Conservation (phyloP, 2,797 vertebrate genomes). For the Sphenopsis melanotis region DNA sequence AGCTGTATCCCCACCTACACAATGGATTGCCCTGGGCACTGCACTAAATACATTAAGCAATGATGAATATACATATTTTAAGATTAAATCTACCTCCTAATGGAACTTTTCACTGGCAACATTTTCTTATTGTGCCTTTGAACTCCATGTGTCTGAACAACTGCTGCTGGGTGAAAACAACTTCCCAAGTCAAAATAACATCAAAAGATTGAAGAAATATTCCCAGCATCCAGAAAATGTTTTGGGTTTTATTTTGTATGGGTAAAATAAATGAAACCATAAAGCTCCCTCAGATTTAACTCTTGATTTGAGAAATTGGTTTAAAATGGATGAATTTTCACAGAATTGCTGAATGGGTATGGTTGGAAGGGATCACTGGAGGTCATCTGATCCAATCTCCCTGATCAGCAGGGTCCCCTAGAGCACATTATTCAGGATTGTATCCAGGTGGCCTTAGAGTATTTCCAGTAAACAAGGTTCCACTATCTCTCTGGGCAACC, state of each 20-base stretch:
- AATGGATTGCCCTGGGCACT: neutral
- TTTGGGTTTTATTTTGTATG: neutral
- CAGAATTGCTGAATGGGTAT: neutral
- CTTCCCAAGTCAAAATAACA: neutral
- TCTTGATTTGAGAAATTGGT: neutral
- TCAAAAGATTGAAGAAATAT: neutral
- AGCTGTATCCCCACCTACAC: neutral
- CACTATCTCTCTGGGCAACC: too few relatives aligned
- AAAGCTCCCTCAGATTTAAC: neutral
- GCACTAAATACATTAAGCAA: neutral
- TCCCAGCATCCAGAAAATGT: neutral
- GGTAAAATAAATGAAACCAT: neutral
- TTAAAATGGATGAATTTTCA: neutral
- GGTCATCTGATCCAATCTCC: neutral
- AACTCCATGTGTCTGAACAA: neutral
- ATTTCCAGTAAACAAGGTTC: neutral
- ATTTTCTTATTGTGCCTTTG: neutral
- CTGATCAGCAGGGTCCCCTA: neutral
- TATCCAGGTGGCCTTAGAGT: neutral
- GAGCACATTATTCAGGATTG: neutral
- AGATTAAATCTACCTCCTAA: conserved; percentile 32
- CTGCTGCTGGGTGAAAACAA: neutral
- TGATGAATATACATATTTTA: neutral
- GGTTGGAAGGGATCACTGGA: neutral
- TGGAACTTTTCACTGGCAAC: neutral